Conservation (phyloP, 53 echinoderm and acorn worm genomes). For the Zoroaster sp. region DNA sequence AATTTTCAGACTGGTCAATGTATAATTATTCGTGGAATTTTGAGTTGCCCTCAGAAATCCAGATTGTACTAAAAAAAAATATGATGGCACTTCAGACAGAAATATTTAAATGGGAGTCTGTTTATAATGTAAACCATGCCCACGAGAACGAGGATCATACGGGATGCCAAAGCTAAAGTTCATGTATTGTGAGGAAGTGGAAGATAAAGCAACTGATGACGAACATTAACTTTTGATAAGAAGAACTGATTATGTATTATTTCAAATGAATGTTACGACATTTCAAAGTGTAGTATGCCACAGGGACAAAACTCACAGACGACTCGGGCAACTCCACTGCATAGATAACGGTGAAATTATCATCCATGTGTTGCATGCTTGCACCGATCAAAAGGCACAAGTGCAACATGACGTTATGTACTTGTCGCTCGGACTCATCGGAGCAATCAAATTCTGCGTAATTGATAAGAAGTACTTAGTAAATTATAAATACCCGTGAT, state of each 20-base stretch:
- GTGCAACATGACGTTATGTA: constrained; percentile 11
- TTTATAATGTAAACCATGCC: too few relatives aligned
- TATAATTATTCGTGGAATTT: too few relatives aligned
- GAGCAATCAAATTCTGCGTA: constrained; percentile 21
- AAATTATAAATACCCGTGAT: constrained; percentile 49
- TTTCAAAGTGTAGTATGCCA: background rate
- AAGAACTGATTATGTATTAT: background rate
- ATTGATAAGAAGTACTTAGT: constrained; percentile 60
- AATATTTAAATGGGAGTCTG: too few relatives aligned
- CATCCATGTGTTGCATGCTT: constrained; percentile 53
- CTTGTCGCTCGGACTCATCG: background rate
- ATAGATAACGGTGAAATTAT: background rate
- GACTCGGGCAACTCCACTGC: background rate
- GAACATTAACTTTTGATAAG: too few relatives aligned
- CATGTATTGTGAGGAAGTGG: too few relatives aligned
- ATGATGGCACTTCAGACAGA: too few relatives aligned
- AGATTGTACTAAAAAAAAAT: too few relatives aligned
- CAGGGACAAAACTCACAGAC: background rate
- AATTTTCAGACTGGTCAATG: too few relatives aligned
- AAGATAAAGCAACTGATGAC: too few relatives aligned
- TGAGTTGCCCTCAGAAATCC: too few relatives aligned
- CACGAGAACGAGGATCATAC: too few relatives aligned
- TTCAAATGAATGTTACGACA: background rate
- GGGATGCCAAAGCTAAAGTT: too few relatives aligned
- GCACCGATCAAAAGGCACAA: background rate